phyloP scores from a whole-genome alignment of 2,888 invertebrate genomes.

The Dione juno region DNA sequence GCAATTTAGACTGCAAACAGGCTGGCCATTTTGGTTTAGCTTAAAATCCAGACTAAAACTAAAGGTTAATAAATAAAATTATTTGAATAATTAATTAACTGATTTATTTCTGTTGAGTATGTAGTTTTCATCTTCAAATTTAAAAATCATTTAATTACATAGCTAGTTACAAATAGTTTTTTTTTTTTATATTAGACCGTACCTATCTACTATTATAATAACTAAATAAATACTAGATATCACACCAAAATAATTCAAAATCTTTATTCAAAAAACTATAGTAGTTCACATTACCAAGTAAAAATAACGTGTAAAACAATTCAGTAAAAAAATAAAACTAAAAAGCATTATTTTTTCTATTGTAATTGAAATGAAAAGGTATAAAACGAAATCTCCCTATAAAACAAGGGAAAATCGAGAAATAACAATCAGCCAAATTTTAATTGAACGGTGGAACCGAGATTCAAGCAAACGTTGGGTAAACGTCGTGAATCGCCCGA shows the following conservation, averaged over 20 bases:
- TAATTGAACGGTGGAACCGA: slow-evolving; percentile 77
- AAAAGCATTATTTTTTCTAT: neutral
- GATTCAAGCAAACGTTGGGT: slow-evolving; percentile 75
- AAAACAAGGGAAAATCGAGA: slow-evolving; percentile 52
- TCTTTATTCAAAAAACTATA: neutral
- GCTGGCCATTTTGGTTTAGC: slow-evolving; percentile 76
- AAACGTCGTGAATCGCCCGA: slow-evolving; percentile 83
- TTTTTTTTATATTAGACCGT: too few species aligned
- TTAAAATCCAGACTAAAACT: slow-evolving; percentile 74
- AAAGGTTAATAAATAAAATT: slow-evolving; percentile 17
- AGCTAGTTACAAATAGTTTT: too few species aligned
- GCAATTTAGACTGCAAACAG: slow-evolving; percentile 74
- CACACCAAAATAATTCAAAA: neutral
- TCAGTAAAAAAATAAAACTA: neutral
- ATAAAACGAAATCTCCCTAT: slow-evolving; percentile 21
- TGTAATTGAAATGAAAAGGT: slow-evolving; percentile 44
- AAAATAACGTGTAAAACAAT: neutral
- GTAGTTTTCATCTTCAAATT: too few species aligned
- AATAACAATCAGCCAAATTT: slow-evolving; percentile 73
- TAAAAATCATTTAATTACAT: too few species aligned
- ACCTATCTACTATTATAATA: too few species aligned
- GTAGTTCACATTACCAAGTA: neutral
- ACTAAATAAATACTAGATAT: neutral
- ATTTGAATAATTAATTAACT: neutral
- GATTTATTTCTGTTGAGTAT: neutral